Conservation (phyloP, 2,113 vertebrate species). For the Delphinus delphis region DNA sequence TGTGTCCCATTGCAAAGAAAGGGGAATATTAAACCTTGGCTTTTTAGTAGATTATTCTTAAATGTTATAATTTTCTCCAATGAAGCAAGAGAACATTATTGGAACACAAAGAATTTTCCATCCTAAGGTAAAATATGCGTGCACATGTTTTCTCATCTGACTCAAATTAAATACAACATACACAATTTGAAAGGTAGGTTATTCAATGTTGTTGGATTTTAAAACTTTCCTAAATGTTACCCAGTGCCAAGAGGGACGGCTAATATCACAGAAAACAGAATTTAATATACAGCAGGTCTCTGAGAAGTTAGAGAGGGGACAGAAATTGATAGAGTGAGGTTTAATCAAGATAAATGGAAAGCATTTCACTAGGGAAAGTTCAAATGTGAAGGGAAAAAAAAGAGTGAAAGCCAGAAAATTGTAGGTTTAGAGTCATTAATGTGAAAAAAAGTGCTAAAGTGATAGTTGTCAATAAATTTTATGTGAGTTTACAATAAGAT, state of each 20-base stretch:
- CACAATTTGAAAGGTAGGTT: slow-evolving; percentile 21
- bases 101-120: not conserved
- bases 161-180: not conserved
- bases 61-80: not conserved
- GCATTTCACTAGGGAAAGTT: slow-evolving; percentile 52
- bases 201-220: slow-evolving; percentile 32
- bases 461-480: not conserved
- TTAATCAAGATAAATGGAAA: slow-evolving; percentile 74
- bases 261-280: slow-evolving; percentile 67
- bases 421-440: not conserved
- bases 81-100: not conserved
- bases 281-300: slow-evolving; percentile 60
- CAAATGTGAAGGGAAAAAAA: slow-evolving; percentile 1
- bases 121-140: not conserved
- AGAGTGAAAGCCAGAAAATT: slow-evolving; percentile 10
- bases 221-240: slow-evolving; percentile 56
- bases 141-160: not conserved
- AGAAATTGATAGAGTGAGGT: slow-evolving; percentile 56
- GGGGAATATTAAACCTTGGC: not conserved
- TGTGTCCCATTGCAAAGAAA: slow-evolving; percentile 7
- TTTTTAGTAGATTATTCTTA: not conserved
- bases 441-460: not conserved
- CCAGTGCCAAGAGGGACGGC: slow-evolving; percentile 27
- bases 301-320: slow-evolving; percentile 58
- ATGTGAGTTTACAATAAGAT: not conserved